These are phyloP conservation scores for Bombyx mandarina DNA, from an alignment of 1,140 invertebrate species.

Conservation along the genomic window DNA sequence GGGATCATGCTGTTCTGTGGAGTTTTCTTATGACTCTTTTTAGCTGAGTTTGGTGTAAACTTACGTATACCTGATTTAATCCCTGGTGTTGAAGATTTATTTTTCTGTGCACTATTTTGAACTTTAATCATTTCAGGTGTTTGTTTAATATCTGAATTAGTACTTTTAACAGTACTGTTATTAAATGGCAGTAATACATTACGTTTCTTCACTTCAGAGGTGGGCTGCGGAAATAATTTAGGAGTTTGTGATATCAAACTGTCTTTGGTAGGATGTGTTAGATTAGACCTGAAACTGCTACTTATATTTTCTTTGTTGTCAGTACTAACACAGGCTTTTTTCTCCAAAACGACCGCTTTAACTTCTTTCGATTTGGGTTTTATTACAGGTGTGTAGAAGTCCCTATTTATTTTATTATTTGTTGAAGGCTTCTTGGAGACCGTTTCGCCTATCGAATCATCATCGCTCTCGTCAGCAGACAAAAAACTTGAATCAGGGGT, in stretches of 20 bases:
- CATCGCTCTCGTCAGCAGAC: slow-evolving; percentile 41
- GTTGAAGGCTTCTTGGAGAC: slow-evolving; percentile 27
- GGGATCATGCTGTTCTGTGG: slow-evolving; percentile 26
- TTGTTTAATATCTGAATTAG: slow-evolving; percentile 28
- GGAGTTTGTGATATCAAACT: slow-evolving; percentile 20
- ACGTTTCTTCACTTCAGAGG: slow-evolving; percentile 32
- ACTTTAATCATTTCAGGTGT: slow-evolving; percentile 37
- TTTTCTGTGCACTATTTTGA: slow-evolving; percentile 30
- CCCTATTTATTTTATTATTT: slow-evolving; percentile 22
- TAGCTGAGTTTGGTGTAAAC: slow-evolving; percentile 45
- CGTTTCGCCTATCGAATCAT: slow-evolving; percentile 38
- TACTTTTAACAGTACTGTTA: slow-evolving; percentile 19
- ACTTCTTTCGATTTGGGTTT: slow-evolving; percentile 27
- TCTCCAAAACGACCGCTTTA: slow-evolving; percentile 37
- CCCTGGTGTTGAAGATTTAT: slow-evolving; percentile 43
- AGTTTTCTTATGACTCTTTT: slow-evolving; percentile 42
- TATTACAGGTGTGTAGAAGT: slow-evolving; percentile 28
- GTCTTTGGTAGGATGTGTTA: slow-evolving; percentile 33
- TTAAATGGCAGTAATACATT: slow-evolving; percentile 29
- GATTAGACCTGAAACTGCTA: slow-evolving; percentile 24
- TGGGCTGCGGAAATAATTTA: slow-evolving; percentile 17
- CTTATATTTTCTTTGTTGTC: slow-evolving; percentile 43
- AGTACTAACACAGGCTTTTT: slow-evolving; percentile 26
- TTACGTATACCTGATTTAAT: slow-evolving; percentile 53
- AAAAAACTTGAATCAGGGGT: slow-evolving; percentile 40